Evolutionary conservation across 1,140 invertebrate species (phyloP).

Genomic region (Idris sp.): DNA sequence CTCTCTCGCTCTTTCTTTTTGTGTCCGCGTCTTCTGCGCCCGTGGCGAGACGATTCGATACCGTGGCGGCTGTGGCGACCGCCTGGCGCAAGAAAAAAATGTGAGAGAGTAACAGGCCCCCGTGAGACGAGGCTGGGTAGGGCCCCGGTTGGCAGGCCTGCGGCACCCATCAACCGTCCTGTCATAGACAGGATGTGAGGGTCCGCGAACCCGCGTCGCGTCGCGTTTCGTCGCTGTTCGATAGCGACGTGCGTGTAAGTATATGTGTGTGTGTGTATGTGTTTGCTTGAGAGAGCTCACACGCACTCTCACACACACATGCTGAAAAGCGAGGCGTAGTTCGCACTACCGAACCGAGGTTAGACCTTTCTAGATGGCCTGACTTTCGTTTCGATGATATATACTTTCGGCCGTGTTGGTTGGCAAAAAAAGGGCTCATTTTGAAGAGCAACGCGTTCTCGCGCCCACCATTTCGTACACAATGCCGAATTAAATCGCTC

Average conservation of each 20-base stretch:
- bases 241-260: constrained; percentile 7
- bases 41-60: constrained; percentile 70
- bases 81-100: constrained; percentile 68
- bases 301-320: constrained; percentile 1
- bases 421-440: constrained; percentile 3
- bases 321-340: constrained; percentile 28
- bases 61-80: constrained; percentile 66
- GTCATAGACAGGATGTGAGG: constrained; percentile 77
- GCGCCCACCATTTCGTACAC: neutral
- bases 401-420: constrained; percentile 23
- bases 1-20: constrained; percentile 44
- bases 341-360: constrained; percentile 25
- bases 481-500: too few relatives aligned
- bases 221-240: constrained; percentile 65
- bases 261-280: constrained; percentile 1
- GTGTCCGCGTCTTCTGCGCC: constrained; percentile 48
- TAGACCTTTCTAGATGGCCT: constrained; percentile 42
- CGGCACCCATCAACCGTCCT: constrained; percentile 69
- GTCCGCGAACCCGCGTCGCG: constrained; percentile 69
- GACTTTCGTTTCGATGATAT: constrained; percentile 6
- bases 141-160: constrained; percentile 62
- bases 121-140: constrained; percentile 70
- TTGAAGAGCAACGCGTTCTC: constrained; percentile 3
- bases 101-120: constrained; percentile 70
- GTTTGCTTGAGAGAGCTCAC: constrained; percentile 5